phyloP scores from a whole-genome alignment of 2,797 vertebrate species.

The Pangasius sanitwongsei region DNA sequence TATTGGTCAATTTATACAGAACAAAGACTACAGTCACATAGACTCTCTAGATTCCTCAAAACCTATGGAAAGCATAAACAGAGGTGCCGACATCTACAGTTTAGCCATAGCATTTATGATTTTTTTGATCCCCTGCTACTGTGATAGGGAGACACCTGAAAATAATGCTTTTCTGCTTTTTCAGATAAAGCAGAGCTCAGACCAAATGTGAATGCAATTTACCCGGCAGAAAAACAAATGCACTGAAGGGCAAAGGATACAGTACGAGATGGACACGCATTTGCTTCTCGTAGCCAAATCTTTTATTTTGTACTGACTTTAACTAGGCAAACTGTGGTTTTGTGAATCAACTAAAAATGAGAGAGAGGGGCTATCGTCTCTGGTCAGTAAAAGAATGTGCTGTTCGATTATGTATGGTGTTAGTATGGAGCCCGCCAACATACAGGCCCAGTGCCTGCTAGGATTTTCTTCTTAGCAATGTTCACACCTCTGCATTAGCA shows the following conservation, averaged over 20 bases:
- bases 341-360: no score
- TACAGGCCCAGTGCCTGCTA: background rate
- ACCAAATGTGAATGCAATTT: no score
- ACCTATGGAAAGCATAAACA: background rate
- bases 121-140: background rate
- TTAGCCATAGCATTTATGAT: background rate
- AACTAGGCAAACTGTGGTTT: no score
- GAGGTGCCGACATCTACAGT: background rate
- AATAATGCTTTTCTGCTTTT: no score
- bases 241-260: no score
- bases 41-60: background rate
- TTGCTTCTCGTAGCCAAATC: no score
- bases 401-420: background rate
- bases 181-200: no score
- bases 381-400: background rate
- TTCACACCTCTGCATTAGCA: background rate
- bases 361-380: no score
- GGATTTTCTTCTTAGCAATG: background rate
- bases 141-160: no score
- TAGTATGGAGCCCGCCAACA: background rate
- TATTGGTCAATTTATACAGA: background rate
- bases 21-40: background rate
- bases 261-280: no score
- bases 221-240: no score
- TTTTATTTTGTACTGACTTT: no score